Percentiles rank a stretch among this genome's conserved stretches.
phyloP scores from a whole-genome alignment of 1,140 invertebrate genomes.

The Pseudomyrmex cubaensis region DNA sequence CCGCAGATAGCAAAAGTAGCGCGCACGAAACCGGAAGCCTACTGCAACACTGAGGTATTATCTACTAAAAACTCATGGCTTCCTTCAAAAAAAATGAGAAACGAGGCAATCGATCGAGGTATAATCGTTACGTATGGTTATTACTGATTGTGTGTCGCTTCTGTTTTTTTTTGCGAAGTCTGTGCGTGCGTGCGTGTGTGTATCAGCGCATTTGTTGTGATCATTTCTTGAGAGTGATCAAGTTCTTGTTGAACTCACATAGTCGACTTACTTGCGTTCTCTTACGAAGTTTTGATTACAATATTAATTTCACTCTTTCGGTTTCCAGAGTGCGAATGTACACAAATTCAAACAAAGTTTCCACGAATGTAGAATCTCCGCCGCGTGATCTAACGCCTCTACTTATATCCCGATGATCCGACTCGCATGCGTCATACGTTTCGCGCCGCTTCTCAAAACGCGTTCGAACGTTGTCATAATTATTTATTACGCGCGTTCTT shows the following conservation, averaged over 20 bases:
- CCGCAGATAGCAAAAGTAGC: slow-evolving; percentile 96
- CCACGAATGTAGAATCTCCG: not conserved
- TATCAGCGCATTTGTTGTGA: not conserved
- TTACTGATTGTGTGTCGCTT: slow-evolving; percentile 5
- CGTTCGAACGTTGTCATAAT: not conserved
- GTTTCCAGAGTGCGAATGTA: not conserved
- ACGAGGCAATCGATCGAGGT: slow-evolving; percentile 65
- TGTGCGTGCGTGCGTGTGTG: not conserved
- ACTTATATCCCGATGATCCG: slow-evolving; percentile 42
- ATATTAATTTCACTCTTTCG: not conserved
- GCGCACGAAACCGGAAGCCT: slow-evolving; percentile 90
- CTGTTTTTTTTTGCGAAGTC: not conserved
- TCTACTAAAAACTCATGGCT: slow-evolving; percentile 64
- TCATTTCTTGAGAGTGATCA: not conserved
- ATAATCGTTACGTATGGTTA: slow-evolving; percentile 49
- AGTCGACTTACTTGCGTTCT: not conserved
- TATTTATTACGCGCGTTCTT: not conserved
- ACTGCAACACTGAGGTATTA: slow-evolving; percentile 92
- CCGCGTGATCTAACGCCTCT: slow-evolving; percentile 33
- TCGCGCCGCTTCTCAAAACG: not conserved
- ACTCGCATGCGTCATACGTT: slow-evolving; percentile 4
- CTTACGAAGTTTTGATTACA: not conserved
- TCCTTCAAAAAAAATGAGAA: slow-evolving; percentile 65
- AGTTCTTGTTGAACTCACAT: not conserved
- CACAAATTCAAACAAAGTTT: not conserved